Evolutionary conservation across 2,113 vertebrate species (phyloP).

Genomic region (Thymallus thymallus): DNA sequence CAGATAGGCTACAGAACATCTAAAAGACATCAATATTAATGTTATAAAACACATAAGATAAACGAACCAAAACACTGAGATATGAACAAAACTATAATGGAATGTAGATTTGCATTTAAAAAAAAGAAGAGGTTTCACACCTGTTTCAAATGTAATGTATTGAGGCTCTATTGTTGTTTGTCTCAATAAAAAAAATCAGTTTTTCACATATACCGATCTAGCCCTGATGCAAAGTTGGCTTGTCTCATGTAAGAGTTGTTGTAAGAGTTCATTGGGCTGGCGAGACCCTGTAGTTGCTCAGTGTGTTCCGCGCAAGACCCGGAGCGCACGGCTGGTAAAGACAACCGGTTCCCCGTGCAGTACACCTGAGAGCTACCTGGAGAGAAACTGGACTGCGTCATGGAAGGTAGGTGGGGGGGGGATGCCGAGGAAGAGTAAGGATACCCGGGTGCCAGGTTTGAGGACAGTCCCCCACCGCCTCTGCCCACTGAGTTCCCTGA

Average conservation of each 20-base stretch:
- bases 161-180: constrained; percentile 7
- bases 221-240: constrained; percentile 79
- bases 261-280: constrained; percentile 75
- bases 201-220: constrained; percentile 89
- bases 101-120: constrained; percentile 46
- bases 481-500: constrained; percentile 66
- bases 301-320: constrained; percentile 79
- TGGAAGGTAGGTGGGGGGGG: constrained; percentile 76
- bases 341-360: constrained; percentile 76
- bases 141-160: constrained; percentile 49
- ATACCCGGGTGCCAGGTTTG: constrained; percentile 68
- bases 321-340: constrained; percentile 71
- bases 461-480: constrained; percentile 60
- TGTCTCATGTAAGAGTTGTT: constrained; percentile 85
- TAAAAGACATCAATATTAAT: constrained; percentile 11
- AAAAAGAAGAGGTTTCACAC: constrained; percentile 50
- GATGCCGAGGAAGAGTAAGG: constrained; percentile 78
- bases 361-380: constrained; percentile 82
- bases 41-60: background rate
- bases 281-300: constrained; percentile 84
- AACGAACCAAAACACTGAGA: constrained; percentile 22
- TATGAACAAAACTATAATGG: constrained; percentile 28
- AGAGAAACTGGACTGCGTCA: constrained; percentile 76
- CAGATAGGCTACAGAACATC: constrained; percentile 10
- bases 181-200: background rate